Percentiles rank a stretch among this genome's conserved stretches.
Conservation (phyloP, 2,113 vertebrate species). For the Machaerirhynchus nigripectus region DNA sequence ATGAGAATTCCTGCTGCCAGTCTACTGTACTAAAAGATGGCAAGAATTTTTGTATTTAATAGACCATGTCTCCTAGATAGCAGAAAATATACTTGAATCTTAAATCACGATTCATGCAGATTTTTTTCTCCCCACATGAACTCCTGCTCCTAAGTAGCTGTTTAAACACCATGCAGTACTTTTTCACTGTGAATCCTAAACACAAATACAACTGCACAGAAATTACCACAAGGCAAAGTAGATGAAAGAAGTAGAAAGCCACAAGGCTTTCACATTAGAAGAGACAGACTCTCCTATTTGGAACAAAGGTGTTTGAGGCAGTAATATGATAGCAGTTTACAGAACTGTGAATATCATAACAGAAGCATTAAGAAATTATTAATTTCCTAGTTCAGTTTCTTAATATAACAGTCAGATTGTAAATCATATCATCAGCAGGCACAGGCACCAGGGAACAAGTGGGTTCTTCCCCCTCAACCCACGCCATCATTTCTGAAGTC, state of each 20-base stretch:
- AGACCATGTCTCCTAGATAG: neutral
- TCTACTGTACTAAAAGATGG: neutral
- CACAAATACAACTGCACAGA: neutral
- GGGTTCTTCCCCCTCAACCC: neutral
- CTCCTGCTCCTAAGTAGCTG: neutral
- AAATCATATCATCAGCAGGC: neutral
- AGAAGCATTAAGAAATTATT: neutral
- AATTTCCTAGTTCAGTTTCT: neutral
- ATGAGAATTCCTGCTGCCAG: neutral
- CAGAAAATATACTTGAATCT: neutral
- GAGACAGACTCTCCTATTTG: neutral
- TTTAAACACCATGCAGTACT: neutral
- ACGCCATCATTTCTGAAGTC: neutral
- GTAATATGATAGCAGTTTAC: neutral
- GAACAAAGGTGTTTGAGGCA: neutral
- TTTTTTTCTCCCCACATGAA: neutral
- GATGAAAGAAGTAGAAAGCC: no score
- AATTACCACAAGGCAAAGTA: neutral
- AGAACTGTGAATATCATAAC: neutral
- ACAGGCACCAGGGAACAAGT: neutral
- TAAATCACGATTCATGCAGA: neutral
- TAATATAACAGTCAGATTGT: neutral
- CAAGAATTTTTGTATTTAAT: neutral
- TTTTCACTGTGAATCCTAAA: neutral
- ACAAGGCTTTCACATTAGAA: neutral